These are phyloP conservation scores for Phyllostomus discolor DNA, from an alignment of 2,113 vertebrate genomes.

Conservation along the genomic window DNA sequence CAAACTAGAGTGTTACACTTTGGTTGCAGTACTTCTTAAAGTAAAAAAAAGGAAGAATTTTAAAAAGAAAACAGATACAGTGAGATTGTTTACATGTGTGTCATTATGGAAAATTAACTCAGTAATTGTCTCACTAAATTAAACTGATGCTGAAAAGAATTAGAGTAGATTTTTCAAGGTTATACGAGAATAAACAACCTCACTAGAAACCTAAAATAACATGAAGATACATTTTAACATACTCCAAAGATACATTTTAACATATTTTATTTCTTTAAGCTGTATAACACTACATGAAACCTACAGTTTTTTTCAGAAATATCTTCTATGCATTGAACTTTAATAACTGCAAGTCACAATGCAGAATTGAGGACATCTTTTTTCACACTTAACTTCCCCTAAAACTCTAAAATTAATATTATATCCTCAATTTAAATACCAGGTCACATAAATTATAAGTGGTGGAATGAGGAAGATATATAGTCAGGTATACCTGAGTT, in stretches of 20 bases:
- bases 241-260: not conserved
- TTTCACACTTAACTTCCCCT: not conserved
- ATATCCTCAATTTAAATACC: not conserved
- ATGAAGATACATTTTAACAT: not conserved
- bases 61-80: not conserved
- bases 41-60: not conserved
- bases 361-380: not conserved
- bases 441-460: not conserved
- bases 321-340: not conserved
- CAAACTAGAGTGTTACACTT: not conserved
- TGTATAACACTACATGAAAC: not conserved
- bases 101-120: conserved; percentile 50
- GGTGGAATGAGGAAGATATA: not conserved
- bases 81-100: not conserved
- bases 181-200: conserved; percentile 9
- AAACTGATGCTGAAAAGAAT: conserved; percentile 36
- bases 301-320: not conserved
- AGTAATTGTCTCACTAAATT: conserved; percentile 45
- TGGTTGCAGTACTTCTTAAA: not conserved
- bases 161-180: conserved; percentile 5
- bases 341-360: not conserved
- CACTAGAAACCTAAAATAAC: conserved; percentile 12
- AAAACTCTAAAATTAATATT: not conserved
- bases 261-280: not conserved
- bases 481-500: not conserved